Base-by-base conservation (phyloP, 1,140 invertebrate genomes). In the Mya arenaria region DNA sequence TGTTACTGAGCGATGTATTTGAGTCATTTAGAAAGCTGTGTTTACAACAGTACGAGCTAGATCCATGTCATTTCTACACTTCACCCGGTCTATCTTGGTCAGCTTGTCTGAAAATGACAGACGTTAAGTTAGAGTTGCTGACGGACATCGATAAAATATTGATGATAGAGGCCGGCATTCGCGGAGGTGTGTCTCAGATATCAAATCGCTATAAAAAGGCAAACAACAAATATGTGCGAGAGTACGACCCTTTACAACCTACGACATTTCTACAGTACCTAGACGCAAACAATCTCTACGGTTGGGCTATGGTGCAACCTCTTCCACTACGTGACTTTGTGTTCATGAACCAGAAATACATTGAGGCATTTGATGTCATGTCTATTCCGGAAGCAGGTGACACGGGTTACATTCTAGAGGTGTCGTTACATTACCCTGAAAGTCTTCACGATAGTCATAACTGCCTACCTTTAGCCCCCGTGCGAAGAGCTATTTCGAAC, bases 331-430 rank as follows among this genome's bases (percentile, higher is more conserved):
- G 66, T n/a, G 55, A 79, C 62, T 84, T 90, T 90, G 65, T 93
- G 84, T 94, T 93, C 92, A 68, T 92, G 25, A 74, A 87, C 56
- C 17, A 82, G 32, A 44, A 85, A 84, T 85, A 89, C 60, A 86
- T 89, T 6, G 60, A 80, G 58, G 10, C 91, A 87, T 89, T 93
- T 87, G 89, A 92, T 82, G 84, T 84, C 48, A 41, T 80, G 48
- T 85, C 84, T 74, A 86, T 92, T 28, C 37, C 86, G 6, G 85
- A 93, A 81, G 88, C 93, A 90, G 85, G 89, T 68, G 28, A 87
- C 36, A 84, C 80, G 56, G 94, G 94, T 6, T 95, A 93, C 82
- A 93, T 95, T 71, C 86, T 95, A 37, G 94, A 95, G 58, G 84
- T 90, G 5, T 84, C 91, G 79, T 39, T 93, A 19, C 41, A 85